phyloP scores from a whole-genome alignment of 2,888 invertebrate species.

The Entomobrya proxima region DNA sequence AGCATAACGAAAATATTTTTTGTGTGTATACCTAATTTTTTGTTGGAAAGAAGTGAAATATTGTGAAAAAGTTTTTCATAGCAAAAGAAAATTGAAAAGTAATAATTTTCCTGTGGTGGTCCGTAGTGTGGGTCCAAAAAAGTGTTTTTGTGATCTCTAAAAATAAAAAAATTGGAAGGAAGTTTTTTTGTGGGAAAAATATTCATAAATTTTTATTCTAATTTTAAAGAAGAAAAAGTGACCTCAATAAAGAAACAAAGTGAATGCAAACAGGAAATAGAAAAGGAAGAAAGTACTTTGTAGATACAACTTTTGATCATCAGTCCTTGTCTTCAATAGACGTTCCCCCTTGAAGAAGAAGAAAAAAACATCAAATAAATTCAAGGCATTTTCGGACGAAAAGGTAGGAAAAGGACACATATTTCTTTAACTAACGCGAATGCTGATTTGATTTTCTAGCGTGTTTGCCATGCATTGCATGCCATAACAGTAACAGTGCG shows the following conservation, averaged over 20 bases:
- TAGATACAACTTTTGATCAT: slow-evolving; percentile 2
- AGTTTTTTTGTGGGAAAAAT: not conserved
- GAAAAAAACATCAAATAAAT: no score
- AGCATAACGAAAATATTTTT: no score
- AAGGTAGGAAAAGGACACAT: not conserved
- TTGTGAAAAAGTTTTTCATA: not conserved
- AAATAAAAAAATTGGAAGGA: no score
- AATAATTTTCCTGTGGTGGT: not conserved
- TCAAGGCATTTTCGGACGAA: slow-evolving; percentile 5
- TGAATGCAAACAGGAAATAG: not conserved
- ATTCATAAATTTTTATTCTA: not conserved
- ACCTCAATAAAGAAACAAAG: slow-evolving; percentile 3
- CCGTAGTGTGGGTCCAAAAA: slow-evolving; percentile 2
- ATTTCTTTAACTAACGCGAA: not conserved
- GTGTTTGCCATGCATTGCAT: not conserved
- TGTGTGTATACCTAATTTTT: no score
- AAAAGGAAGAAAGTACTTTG: not conserved
- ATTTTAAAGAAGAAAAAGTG: not conserved
- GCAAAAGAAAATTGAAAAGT: not conserved
- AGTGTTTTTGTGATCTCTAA: slow-evolving; percentile 5
- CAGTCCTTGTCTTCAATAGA: slow-evolving; percentile 1
- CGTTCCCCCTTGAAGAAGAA: not conserved
- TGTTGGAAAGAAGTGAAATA: not conserved
- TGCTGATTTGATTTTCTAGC: not conserved
- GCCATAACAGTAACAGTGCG: not conserved